These are phyloP conservation scores for Zaprionus inermis DNA, from an alignment of 1,140 invertebrate species.

Conservation along the genomic window DNA sequence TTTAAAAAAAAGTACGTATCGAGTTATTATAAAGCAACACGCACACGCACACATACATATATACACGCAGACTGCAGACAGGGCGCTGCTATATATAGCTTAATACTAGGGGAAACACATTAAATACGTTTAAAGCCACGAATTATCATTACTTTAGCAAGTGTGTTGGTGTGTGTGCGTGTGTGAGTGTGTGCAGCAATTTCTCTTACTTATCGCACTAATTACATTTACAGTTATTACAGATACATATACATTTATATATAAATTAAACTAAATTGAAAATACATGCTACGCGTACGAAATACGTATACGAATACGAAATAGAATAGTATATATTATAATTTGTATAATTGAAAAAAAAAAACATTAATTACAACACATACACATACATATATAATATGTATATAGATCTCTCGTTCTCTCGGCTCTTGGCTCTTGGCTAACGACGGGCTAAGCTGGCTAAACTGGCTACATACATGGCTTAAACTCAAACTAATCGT, in stretches of 20 bases:
- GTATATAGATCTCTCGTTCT: conserved; percentile 17
- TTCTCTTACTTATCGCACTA: conserved; percentile 26
- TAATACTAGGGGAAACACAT: conserved; percentile 36
- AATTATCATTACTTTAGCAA: conserved; percentile 55
- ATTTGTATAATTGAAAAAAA: conserved; percentile 9
- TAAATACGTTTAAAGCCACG: conserved; percentile 70
- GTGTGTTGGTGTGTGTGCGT: conserved; percentile 9
- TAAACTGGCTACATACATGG: conserved; percentile 34
- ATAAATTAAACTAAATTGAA: conserved; percentile 44
- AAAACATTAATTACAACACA: conserved; percentile 35
- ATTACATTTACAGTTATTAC: conserved; percentile 8
- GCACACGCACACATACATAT: not conserved
- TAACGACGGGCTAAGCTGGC: too few relatives aligned
- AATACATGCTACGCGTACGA: conserved; percentile 10
- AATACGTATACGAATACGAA: conserved; percentile 14
- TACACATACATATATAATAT: conserved; percentile 45
- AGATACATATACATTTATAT: conserved; percentile 12
- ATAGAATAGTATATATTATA: not conserved
- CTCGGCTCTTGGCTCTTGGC: too few relatives aligned
- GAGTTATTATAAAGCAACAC: not conserved
- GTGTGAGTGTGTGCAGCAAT: conserved; percentile 8
- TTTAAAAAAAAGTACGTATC: conserved; percentile 9
- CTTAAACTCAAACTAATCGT: conserved; percentile 39
- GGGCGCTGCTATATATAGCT: conserved; percentile 11
- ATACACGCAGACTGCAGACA: not conserved